These are phyloP conservation scores for Heliconius ismenius DNA, from an alignment of 2,888 invertebrate species.

Conservation along the genomic window DNA sequence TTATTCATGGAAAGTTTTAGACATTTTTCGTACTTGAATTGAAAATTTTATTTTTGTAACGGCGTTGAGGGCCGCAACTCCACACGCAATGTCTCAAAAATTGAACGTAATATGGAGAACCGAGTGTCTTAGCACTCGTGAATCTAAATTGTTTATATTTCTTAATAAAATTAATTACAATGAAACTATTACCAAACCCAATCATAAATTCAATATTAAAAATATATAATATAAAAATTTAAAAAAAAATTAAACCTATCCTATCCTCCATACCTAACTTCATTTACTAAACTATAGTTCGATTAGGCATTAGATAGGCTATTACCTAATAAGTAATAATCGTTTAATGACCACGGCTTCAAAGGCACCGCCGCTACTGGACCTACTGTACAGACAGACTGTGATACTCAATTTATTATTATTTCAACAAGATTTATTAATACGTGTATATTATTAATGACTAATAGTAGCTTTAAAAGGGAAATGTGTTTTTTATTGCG, in stretches of 20 bases:
- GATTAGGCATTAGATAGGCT: slow-evolving; percentile 35
- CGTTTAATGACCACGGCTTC: slow-evolving; percentile 55
- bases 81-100: background rate
- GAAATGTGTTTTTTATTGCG: background rate
- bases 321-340: slow-evolving; percentile 52
- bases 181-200: background rate
- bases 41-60: too few relatives aligned
- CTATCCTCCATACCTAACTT: background rate
- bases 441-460: slow-evolving; percentile 12
- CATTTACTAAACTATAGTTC: slow-evolving; percentile 5
- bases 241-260: background rate
- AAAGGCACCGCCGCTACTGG: slow-evolving; percentile 27
- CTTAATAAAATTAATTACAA: background rate
- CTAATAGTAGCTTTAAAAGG: background rate
- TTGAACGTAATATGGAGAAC: too few relatives aligned
- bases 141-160: too few relatives aligned
- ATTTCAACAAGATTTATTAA: slow-evolving; percentile 20
- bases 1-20: too few relatives aligned
- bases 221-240: background rate
- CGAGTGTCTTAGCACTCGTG: too few relatives aligned
- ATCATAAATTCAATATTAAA: background rate
- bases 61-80: background rate
- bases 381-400: slow-evolving; percentile 14
- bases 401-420: slow-evolving; percentile 21
- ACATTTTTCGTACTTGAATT: too few relatives aligned